Evolutionary conservation across 2,888 invertebrate species (phyloP).

Genomic region (Cheilosia grossa): DNA sequence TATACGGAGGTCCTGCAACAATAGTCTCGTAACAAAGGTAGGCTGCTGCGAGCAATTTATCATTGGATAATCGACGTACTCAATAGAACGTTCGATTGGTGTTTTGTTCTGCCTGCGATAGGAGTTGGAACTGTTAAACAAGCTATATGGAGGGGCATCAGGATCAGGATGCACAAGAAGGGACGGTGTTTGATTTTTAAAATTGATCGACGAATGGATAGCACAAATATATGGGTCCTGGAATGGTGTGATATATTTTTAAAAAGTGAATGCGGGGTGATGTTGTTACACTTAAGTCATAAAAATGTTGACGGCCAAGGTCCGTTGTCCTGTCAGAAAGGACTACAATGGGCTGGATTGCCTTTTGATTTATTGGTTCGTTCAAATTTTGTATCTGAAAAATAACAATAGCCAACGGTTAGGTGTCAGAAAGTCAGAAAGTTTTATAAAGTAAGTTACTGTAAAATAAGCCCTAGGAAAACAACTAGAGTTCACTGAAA

Average conservation of each 20-base stretch:
- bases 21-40: conserved; percentile 50
- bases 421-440: background rate
- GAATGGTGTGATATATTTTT: conserved; percentile 41
- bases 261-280: conserved; percentile 36
- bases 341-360: background rate
- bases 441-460: no score
- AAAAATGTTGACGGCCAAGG: conserved; percentile 55
- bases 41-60: conserved; percentile 70
- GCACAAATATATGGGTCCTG: conserved; percentile 42
- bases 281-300: conserved; percentile 64
- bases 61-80: conserved; percentile 69
- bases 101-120: conserved; percentile 35
- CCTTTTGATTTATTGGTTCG: conserved; percentile 10
- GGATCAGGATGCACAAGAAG: conserved; percentile 39
- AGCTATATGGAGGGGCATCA: conserved; percentile 5
- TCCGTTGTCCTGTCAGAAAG: conserved; percentile 1
- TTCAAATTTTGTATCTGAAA: background rate
- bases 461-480: no score
- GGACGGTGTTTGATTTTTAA: conserved; percentile 42
- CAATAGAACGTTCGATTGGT: conserved; percentile 68
- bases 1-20: conserved; percentile 54
- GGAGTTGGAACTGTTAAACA: conserved; percentile 14
- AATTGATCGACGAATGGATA: conserved; percentile 55
- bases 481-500: conserved; percentile 77
- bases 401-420: background rate